phyloP scores from a whole-genome alignment of 2,888 invertebrate genomes.

The Hartigia nigra region DNA sequence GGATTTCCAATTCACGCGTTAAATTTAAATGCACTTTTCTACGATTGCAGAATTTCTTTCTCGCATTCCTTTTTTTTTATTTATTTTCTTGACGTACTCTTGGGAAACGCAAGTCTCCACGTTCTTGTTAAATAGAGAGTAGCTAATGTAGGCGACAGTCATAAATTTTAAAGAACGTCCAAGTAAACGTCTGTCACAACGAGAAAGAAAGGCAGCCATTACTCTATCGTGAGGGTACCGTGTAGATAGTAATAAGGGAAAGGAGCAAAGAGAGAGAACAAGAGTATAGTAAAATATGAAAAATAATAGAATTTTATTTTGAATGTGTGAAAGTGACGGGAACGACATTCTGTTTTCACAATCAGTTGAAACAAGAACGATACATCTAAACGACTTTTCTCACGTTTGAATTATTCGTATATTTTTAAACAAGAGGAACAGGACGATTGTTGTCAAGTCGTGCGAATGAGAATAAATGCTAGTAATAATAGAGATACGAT shows the following conservation, averaged over 20 bases:
- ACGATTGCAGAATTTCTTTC: neutral
- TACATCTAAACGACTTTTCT: neutral
- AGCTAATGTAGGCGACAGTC: neutral
- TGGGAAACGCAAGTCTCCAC: neutral
- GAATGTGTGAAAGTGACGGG: neutral
- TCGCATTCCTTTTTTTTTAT: neutral
- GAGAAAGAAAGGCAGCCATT: neutral
- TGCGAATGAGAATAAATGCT: neutral
- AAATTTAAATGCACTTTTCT: neutral
- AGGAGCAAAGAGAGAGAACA: neutral
- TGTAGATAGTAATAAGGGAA: neutral
- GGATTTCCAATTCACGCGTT: neutral
- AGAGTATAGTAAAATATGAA: neutral
- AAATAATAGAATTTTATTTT: neutral
- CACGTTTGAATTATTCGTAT: neutral
- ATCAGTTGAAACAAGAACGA: neutral
- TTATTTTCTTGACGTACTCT: neutral
- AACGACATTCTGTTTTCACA: neutral
- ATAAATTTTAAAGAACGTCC: neutral
- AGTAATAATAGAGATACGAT: neutral
- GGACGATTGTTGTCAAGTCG: neutral
- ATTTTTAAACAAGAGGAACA: neutral
- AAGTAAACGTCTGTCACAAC: neutral
- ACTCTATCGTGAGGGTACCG: neutral
- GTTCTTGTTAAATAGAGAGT: neutral